These are phyloP conservation scores for Stenolophus ochropezus DNA, from an alignment of 2,888 invertebrate species.

Conservation along the genomic window DNA sequence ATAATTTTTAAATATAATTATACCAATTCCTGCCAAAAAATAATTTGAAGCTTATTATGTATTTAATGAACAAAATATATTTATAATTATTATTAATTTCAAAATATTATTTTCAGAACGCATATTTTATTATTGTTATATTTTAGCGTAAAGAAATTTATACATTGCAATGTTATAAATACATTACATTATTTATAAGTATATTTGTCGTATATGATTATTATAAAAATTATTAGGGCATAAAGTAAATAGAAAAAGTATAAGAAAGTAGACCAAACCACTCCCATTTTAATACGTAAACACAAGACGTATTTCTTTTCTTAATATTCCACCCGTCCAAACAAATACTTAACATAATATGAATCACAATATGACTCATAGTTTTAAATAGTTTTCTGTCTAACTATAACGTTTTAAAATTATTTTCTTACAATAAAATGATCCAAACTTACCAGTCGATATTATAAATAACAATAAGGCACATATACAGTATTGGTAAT, in stretches of 20 bases:
- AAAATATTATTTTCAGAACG: no score
- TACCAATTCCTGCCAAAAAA: no score
- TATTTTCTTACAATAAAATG: conserved; percentile 49
- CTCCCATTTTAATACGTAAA: conserved; percentile 42
- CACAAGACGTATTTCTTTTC: conserved; percentile 53
- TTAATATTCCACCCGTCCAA: conserved; percentile 38
- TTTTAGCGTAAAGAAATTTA: no score
- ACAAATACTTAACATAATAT: conserved; percentile 11
- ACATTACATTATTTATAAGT: not conserved
- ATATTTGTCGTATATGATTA: not conserved
- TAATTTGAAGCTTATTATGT: no score
- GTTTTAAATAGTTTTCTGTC: conserved; percentile 18
- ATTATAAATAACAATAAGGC: conserved; percentile 61
- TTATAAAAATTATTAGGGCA: not conserved
- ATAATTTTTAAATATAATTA: no score
- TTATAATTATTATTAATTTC: no score
- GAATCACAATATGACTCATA: conserved; percentile 31
- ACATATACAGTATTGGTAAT: conserved; percentile 45
- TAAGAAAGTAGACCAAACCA: not conserved
- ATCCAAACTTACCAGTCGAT: conserved; percentile 61
- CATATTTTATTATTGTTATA: no score
- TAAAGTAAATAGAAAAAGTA: not conserved
- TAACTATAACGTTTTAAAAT: conserved; percentile 24
- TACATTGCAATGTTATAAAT: no score
- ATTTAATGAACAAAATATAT: no score